Base-by-base conservation (phyloP, 2,113 vertebrate genomes). In the Barbus barbus region DNA sequence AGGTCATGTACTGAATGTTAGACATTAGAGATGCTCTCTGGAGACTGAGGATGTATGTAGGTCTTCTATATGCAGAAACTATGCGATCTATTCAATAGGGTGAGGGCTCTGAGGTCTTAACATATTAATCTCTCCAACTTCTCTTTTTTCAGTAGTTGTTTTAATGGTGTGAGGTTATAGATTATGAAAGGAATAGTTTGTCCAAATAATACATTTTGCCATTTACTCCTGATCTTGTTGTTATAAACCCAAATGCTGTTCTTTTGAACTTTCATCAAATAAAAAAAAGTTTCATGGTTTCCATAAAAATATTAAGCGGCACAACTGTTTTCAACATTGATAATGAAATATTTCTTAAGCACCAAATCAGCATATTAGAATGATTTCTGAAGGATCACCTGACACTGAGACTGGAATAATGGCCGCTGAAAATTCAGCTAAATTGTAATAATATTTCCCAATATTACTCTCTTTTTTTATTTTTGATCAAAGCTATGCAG, bases 1-100 rank as follows among this genome's bases (percentile, higher is more conserved):
- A 26, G 41, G 71, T 74, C 71, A 74, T 44, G 41, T 26, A 74
- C 5, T 46, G 41, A 74, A 74, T 46, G 41, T 74, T 41, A 73
- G 67, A 41, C 67, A 36, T 33, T n/a, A n/a, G 71, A 74, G 71
- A 74, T 16, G 12, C 71, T 74, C 71, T 74, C 71, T 74, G 41
- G 71, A 74, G 71, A 74, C 71, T 46, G 71, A 74, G 71, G 41
- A 74, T 74, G 13, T 74, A 74, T 74, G 71, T 74, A 74, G 71
- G 71, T 74, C 71, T 74, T 74, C 71, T 74, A 74, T 74, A 74
- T 74, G 71, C 71, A 74, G 71, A 46, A 74, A 74, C 71, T 20
- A 28, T 74, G 41, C 4, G 13, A 44, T 46, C 41, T 74, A 14
- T 24, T 74, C 13, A 72, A 44, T 41, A 36, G 11, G 22, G 11